Base-by-base conservation (phyloP, 2,113 vertebrate species). In the Herpetotheres cachinnans region DNA sequence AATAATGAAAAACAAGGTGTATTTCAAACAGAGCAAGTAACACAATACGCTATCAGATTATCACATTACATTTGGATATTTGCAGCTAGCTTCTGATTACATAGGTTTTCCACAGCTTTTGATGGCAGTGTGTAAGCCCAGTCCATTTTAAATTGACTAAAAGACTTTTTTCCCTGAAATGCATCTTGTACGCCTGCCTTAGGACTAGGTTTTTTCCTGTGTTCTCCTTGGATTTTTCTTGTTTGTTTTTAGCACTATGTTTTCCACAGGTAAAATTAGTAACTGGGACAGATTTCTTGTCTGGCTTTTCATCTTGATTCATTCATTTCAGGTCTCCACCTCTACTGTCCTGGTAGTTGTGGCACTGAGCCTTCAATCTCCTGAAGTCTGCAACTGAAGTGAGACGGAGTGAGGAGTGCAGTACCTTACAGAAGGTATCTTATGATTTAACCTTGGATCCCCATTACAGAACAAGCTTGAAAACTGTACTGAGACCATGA, bases 181-280 rank as follows among this genome's bases (percentile, higher is more conserved):
- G 32, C 12, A 25, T 19, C 44, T 32, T 38, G 16, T 61, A 61
- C 9, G 18, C 4, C 32, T 81, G 54, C n/a, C 32, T 82, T 69
- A 40, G 19, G 20, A 81, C 24, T 30, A 6, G 3, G 3, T 16
- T 42, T 8, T 4, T 2, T 11, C 25, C 13, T 36, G 1, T 13
- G 13, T 22, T 94, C 21, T 71, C 16, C 36, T 65, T 70, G 46
- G 40, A 66, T 47, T 74, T 88, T 70, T 84, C 59, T 55, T 76
- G n/a, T n/a, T 50, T 84, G 32, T 16, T 73, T 81, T 94, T 30
- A 82, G 70, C 30, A 34, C 36, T 47, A 0, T 44, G 24, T 56
- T 74, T 61, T 44, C 38, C 26, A 4, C 30, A 54, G 36, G 36
- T 84, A 30, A 59, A 76, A 55, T 65, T 11, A 55, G 59, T 47